Percentiles rank a stretch among this genome's conserved stretches.
Evolutionary conservation across 2,113 vertebrate genomes (phyloP).

Genomic region (Eulacestoma nigropectus): DNA sequence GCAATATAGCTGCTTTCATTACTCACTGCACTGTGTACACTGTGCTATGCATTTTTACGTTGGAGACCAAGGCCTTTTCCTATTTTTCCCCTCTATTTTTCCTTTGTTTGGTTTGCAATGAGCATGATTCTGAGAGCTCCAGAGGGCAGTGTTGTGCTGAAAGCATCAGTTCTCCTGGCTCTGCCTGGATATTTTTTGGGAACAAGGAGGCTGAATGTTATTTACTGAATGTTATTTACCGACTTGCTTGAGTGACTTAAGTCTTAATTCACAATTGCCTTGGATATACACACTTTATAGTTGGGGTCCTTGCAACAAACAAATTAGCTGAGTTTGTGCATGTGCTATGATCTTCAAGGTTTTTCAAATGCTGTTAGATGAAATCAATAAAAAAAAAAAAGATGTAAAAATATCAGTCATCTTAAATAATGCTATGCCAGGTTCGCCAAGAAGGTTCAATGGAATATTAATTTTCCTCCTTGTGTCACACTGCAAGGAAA

Average conservation of each 20-base stretch:
- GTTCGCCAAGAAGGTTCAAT: background rate
- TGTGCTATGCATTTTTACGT: conserved; percentile 3
- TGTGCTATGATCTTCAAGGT: background rate
- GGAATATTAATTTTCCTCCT: background rate
- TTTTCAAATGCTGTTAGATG: background rate
- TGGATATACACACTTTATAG: background rate
- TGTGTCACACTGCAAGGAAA: background rate
- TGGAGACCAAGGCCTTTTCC: conserved; percentile 2
- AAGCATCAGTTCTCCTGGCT: background rate
- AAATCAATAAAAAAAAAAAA: background rate
- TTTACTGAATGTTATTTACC: conserved; percentile 6
- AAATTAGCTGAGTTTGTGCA: background rate
- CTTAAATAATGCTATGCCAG: background rate
- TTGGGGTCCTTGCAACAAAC: background rate
- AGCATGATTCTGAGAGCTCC: conserved; percentile 10
- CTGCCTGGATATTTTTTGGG: background rate
- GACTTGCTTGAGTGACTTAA: conserved; percentile 22
- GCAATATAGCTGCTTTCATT: conserved; percentile 24
- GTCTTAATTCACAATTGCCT: background rate
- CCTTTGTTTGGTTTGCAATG: background rate
- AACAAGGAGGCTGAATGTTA: background rate
- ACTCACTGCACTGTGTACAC: background rate
- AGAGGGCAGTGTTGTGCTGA: conserved; percentile 1
- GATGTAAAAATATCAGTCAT: background rate
- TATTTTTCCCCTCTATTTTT: background rate